Evolutionary conservation across 2,113 vertebrate species (phyloP).

Genomic region (Caranx ignobilis): DNA sequence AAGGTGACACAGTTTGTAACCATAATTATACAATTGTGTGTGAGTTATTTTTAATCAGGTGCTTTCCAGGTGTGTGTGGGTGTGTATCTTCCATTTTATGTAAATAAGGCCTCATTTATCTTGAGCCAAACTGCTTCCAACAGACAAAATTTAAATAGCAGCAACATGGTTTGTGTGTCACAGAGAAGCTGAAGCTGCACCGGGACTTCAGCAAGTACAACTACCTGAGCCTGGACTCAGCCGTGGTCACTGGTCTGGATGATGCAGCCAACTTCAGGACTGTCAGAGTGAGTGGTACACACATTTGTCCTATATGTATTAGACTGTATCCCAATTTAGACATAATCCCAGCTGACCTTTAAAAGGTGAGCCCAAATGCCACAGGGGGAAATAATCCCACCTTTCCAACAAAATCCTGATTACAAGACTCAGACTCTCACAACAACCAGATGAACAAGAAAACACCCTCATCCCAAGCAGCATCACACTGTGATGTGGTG

Average conservation of each 20-base stretch:
- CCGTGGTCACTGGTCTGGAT: conserved; percentile 92
- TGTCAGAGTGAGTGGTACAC: conserved; percentile 86
- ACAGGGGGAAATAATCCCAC: neutral
- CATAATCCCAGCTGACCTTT: neutral
- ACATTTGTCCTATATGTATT: neutral
- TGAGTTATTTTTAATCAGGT: neutral
- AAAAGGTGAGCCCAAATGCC: neutral
- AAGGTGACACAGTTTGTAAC: neutral
- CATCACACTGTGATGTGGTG: neutral
- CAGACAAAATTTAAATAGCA: conserved; percentile 10
- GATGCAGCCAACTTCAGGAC: conserved; percentile 95
- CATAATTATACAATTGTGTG: neutral
- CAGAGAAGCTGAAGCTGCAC: conserved; percentile 93
- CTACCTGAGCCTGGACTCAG: conserved; percentile 96
- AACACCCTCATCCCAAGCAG: neutral
- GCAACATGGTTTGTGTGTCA: conserved; percentile 51
- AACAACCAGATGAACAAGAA: neutral
- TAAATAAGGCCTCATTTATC: conserved; percentile 16
- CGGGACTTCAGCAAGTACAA: conserved; percentile 96
- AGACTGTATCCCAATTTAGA: neutral
- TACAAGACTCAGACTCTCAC: neutral
- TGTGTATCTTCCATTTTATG: conserved; percentile 23
- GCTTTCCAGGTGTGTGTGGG: neutral
- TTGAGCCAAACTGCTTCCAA: neutral
- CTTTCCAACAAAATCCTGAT: neutral